phyloP scores from a whole-genome alignment of 1,140 invertebrate genomes.

The Diabrotica virgifera region DNA sequence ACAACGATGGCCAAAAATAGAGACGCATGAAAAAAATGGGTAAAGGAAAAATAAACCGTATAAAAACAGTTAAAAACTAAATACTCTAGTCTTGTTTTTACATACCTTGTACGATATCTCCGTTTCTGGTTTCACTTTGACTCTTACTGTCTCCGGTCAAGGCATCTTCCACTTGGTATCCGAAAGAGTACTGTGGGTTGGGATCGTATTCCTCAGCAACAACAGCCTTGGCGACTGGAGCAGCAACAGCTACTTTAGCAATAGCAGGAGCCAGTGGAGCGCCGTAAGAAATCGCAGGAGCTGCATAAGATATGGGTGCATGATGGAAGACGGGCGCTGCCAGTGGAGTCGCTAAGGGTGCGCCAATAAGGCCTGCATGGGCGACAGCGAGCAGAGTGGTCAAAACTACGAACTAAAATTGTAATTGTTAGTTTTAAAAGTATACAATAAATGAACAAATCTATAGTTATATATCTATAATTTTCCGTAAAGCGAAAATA shows the following conservation, averaged over 20 bases:
- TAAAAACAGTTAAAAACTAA: too few relatives aligned
- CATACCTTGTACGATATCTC: conserved; percentile 63
- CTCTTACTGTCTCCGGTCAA: conserved; percentile 60
- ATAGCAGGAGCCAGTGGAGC: conserved; percentile 40
- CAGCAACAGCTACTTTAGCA: conserved; percentile 50
- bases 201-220: conserved; percentile 54
- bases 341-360: conserved; percentile 34
- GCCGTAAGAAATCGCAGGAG: conserved; percentile 33
- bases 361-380: conserved; percentile 16
- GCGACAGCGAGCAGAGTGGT: conserved; percentile 22
- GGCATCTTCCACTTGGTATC: conserved; percentile 57
- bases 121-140: conserved; percentile 56
- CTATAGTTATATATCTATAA: too few relatives aligned
- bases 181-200: conserved; percentile 57
- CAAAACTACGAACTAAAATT: conserved; percentile 21
- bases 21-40: too few relatives aligned
- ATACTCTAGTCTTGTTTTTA: too few relatives aligned
- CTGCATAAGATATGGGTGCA: conserved; percentile 51
- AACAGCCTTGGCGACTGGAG: conserved; percentile 45
- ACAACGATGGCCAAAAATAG: too few relatives aligned
- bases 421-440: too few relatives aligned
- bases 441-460: too few relatives aligned
- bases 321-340: conserved; percentile 43
- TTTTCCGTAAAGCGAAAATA: too few relatives aligned
- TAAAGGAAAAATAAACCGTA: too few relatives aligned